A percentile compares a stretch with the other conserved stretches of the same genome.
phyloP scores from a whole-genome alignment of 2,888 invertebrate genomes.

The Leptothorax acervorum region DNA sequence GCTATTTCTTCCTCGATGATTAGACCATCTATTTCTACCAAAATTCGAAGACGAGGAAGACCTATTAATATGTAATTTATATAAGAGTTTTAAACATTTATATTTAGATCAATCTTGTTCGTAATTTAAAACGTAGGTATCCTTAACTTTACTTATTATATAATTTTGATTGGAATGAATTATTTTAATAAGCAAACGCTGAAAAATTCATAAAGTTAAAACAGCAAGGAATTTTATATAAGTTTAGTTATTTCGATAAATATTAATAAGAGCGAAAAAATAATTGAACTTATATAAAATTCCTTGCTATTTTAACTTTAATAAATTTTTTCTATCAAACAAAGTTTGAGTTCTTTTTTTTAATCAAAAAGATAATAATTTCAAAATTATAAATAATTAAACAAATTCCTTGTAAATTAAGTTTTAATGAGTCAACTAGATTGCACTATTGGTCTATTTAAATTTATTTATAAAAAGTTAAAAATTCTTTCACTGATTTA shows the following conservation, averaged over 20 bases:
- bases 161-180: not conserved
- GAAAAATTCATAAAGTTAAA: too few species aligned
- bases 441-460: too few species aligned
- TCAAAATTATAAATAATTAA: not conserved
- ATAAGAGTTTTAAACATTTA: not conserved
- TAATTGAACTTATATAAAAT: not conserved
- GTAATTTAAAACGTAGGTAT: not conserved
- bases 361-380: not conserved
- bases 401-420: not conserved
- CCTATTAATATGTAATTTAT: constrained; percentile 68
- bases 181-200: not conserved
- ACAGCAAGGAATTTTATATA: too few species aligned
- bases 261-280: not conserved
- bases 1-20: constrained; percentile 69
- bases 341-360: not conserved
- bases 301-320: not conserved
- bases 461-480: too few species aligned
- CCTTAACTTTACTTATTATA: not conserved
- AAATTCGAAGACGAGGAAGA: constrained; percentile 81
- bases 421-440: too few species aligned
- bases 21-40: constrained; percentile 78
- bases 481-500: too few species aligned
- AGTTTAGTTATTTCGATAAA: too few species aligned
- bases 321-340: not conserved
- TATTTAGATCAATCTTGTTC: not conserved